Conservation (phyloP, 1,140 invertebrate species). For the Lordiphosa stackelbergi region DNA sequence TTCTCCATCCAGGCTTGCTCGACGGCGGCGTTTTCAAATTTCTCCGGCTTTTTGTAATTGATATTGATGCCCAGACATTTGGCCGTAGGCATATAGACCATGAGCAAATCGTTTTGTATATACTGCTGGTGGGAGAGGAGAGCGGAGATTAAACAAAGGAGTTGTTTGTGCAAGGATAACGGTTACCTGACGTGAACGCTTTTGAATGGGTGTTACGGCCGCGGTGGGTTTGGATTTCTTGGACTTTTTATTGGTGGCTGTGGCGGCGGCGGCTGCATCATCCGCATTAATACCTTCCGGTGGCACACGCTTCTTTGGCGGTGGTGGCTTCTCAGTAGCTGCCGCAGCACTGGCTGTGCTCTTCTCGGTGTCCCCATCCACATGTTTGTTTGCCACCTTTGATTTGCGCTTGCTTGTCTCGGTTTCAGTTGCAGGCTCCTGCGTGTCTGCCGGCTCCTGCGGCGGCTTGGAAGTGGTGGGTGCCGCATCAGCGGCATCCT, state of each 20-base stretch:
- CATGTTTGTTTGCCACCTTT: constrained; percentile 78
- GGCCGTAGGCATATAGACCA: constrained; percentile 80
- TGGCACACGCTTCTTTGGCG: constrained; percentile 46
- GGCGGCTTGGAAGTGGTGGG: neutral
- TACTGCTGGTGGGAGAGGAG: constrained; percentile 14
- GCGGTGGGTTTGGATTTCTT: constrained; percentile 64
- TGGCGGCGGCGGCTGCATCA: neutral
- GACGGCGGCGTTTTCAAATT: constrained; percentile 78
- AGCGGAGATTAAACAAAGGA: no score
- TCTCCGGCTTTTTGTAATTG: constrained; percentile 78
- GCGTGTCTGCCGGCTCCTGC: neutral
- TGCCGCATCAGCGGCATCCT: neutral
- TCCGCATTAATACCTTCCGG: constrained; percentile 33
- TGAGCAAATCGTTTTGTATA: constrained; percentile 76
- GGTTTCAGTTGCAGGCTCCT: no score
- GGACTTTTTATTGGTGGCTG: constrained; percentile 30
- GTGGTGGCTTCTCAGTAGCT: constrained; percentile 23
- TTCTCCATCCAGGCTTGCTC: constrained; percentile 81
- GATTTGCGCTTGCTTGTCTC: no score
- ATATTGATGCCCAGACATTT: constrained; percentile 81
- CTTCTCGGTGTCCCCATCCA: constrained; percentile 53
- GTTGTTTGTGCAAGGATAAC: constrained; percentile 13
- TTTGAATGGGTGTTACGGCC: constrained; percentile 59
- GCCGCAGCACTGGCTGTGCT: neutral
- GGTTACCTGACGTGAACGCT: constrained; percentile 30